Evolutionary conservation across 2,797 vertebrate species (phyloP), one percentile per base, ranked within the genome.

Genomic region (Onychomys leucogaster): DNA sequence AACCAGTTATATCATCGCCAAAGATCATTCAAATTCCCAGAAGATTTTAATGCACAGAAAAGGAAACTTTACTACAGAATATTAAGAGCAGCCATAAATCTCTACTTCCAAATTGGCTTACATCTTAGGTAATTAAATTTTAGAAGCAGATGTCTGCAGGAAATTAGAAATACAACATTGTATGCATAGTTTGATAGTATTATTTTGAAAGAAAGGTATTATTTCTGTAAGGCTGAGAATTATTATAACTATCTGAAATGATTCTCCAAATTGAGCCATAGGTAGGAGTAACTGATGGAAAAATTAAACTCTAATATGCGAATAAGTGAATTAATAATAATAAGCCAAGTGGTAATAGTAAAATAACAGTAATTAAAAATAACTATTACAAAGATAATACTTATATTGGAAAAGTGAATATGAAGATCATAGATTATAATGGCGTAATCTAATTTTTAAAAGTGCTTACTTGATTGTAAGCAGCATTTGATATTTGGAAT

Each of bases 61-160:
- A 69, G 7, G 10, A 95, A 90, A 83, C 19, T 85, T 89, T 86
- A 90, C 78, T 94, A 80, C 9, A 80, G 7, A 92, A 73, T 88
- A 76, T 78, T 82, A 83, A 93, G 41, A 89, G 9, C n/a, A 96
- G 43, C 6, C 41, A 90, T 17, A 94, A 61, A 73, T 92, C 32
- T 95, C 27, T 84, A 23, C 52, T 85, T 87, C 94, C 65, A 91
- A 93, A 86, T 23, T 80, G 19, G 19, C 90, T 63, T 89, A 49
- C 11, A 86, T 86, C 34, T 65, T 77, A 8, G 9, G 37, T 95
- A 95, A 93, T 95, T 94, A 84, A 89, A 52, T 76, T 52, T 91
- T 84, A 57, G 86, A 91, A 93, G n/a, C 32, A 95, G 41, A 94
- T 90, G 3, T 89, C 12, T n/a, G 43, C 41, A 77, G 21, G 32